Conservation (phyloP, 2,113 vertebrate genomes). For the Hymenochirus boettgeri region DNA sequence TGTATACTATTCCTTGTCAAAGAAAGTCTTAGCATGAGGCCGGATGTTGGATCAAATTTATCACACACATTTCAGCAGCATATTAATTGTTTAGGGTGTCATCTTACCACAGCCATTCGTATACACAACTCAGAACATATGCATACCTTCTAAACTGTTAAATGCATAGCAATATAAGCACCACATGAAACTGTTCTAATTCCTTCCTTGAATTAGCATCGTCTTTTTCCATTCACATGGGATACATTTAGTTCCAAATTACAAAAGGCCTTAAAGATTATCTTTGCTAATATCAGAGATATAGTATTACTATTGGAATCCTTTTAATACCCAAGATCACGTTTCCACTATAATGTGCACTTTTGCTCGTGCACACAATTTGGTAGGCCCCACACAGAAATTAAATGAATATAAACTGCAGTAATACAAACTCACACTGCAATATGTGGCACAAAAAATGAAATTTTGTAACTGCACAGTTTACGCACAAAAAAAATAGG, state of each 20-base stretch:
- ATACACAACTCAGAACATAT: neutral
- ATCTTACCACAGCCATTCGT: neutral
- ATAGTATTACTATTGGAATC: too few relatives aligned
- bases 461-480: too few relatives aligned
- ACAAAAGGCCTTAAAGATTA: neutral
- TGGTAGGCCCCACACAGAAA: too few relatives aligned
- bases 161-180: neutral
- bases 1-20: neutral
- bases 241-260: neutral
- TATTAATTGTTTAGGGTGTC: neutral
- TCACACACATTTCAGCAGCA: neutral
- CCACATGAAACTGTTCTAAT: neutral
- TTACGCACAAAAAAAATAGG: too few relatives aligned
- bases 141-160: neutral
- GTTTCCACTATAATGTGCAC: too few relatives aligned
- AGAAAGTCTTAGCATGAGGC: neutral
- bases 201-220: neutral
- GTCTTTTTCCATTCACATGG: slow-evolving; percentile 1
- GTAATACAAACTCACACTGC: too few relatives aligned
- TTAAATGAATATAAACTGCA: too few relatives aligned
- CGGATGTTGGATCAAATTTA: neutral
- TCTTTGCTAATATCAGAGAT: neutral
- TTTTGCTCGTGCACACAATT: too few relatives aligned
- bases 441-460: too few relatives aligned
- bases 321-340: too few relatives aligned